Conservation (phyloP, 2,888 invertebrate genomes). For the Trachelus troglodyta region DNA sequence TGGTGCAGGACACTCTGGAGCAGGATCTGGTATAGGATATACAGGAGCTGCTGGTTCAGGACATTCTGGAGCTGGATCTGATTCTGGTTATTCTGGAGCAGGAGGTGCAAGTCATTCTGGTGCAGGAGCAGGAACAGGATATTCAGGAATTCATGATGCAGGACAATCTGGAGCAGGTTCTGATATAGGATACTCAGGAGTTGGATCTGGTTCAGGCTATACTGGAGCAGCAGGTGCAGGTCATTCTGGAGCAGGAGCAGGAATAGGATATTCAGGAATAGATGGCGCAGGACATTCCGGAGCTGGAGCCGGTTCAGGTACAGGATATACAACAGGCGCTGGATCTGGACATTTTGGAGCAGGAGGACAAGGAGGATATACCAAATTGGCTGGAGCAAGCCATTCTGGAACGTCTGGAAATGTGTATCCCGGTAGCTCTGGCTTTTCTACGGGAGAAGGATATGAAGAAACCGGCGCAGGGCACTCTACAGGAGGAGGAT, state of each 20-base stretch:
- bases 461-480: background rate
- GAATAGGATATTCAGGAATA: constrained; percentile 5
- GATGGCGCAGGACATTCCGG: constrained; percentile 13
- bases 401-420: background rate
- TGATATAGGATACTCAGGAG: constrained; percentile 2
- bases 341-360: constrained; percentile 3
- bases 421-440: constrained; percentile 2
- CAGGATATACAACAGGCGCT: background rate
- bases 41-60: background rate
- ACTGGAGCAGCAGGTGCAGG: constrained; percentile 6
- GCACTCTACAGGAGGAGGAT: background rate
- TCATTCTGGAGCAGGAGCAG: constrained; percentile 4
- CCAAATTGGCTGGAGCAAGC: constrained; percentile 5
- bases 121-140: background rate
- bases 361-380: background rate
- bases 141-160: constrained; percentile 1
- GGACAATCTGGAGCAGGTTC: constrained; percentile 4
- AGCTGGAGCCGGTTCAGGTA: background rate
- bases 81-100: constrained; percentile 8
- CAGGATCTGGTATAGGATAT: constrained; percentile 1
- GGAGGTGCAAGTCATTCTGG: background rate
- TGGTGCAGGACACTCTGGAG: background rate
- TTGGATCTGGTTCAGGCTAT: constrained; percentile 5
- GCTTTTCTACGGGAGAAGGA: constrained; percentile 4
- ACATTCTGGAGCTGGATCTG: constrained; percentile 3